Conservation (phyloP, 2,888 invertebrate genomes). For the Cylloceria caligata region DNA sequence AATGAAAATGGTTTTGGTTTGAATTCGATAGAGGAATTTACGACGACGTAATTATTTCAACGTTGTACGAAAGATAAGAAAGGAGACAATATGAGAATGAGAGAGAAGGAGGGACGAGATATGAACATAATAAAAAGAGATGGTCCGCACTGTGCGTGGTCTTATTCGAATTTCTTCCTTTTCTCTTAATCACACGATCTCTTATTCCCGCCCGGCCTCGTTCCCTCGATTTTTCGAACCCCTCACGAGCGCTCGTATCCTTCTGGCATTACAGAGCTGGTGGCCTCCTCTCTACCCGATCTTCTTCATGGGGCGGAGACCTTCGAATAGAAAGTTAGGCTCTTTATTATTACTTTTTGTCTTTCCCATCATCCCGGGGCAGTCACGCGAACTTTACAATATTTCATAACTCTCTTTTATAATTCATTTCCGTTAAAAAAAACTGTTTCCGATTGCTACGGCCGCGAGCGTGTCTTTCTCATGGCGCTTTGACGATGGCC, state of each 20-base stretch:
- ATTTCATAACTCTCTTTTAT: constrained; percentile 33
- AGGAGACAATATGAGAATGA: neutral
- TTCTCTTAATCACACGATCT: constrained; percentile 48
- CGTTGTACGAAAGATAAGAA: constrained; percentile 17
- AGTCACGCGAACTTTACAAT: constrained; percentile 27
- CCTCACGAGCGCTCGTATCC: constrained; percentile 14
- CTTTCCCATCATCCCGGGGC: constrained; percentile 23
- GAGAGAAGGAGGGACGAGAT: neutral
- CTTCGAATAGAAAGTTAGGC: constrained; percentile 42
- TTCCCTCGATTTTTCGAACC: constrained; percentile 37
- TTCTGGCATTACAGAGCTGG: constrained; percentile 5
- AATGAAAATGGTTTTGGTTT: constrained; percentile 1
- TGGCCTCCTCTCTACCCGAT: constrained; percentile 5
- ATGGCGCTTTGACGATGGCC: neutral
- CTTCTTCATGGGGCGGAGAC: constrained; percentile 35
- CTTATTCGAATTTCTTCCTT: constrained; percentile 49
- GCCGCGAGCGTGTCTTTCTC: neutral
- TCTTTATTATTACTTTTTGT: constrained; percentile 31
- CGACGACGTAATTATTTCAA: constrained; percentile 44
- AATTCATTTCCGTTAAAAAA: constrained; percentile 7
- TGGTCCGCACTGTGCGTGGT: neutral
- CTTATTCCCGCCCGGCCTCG: constrained; percentile 42
- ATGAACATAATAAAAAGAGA: neutral
- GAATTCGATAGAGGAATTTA: constrained; percentile 39
- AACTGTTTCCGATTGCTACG: constrained; percentile 7